phyloP scores from a whole-genome alignment of 2,888 invertebrate species.

The Caenorhabditis drosophilae region DNA sequence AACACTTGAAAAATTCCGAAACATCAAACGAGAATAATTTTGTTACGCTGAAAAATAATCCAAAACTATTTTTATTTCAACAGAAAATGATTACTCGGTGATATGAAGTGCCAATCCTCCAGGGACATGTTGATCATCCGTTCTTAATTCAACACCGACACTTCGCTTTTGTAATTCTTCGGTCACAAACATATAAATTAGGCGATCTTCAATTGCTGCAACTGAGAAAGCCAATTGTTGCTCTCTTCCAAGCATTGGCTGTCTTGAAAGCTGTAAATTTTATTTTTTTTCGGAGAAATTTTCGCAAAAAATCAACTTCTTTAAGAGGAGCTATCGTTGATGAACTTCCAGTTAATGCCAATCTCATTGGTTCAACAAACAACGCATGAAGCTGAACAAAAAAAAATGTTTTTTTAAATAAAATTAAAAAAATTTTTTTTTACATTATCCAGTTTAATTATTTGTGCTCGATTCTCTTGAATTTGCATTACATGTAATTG shows the following conservation, averaged over 20 bases:
- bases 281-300: neutral
- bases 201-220: slow-evolving; percentile 59
- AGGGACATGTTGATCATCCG: slow-evolving; percentile 41
- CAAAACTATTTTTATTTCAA: neutral
- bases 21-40: slow-evolving; percentile 20
- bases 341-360: neutral
- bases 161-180: slow-evolving; percentile 52
- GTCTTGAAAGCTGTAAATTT: too few relatives aligned
- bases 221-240: slow-evolving; percentile 48
- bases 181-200: slow-evolving; percentile 50
- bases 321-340: too few relatives aligned
- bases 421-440: neutral
- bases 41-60: slow-evolving; percentile 21
- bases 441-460: slow-evolving; percentile 35
- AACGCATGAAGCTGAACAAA: slow-evolving; percentile 6
- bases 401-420: neutral
- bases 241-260: slow-evolving; percentile 10
- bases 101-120: slow-evolving; percentile 57
- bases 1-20: slow-evolving; percentile 31
- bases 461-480: slow-evolving; percentile 22
- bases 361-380: slow-evolving; percentile 4
- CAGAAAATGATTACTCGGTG: slow-evolving; percentile 36
- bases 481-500: slow-evolving; percentile 33
- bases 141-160: slow-evolving; percentile 42
- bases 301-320: neutral